These are phyloP conservation scores for Osmerus mordax DNA, from an alignment of 2,113 vertebrate genomes.

Conservation along the genomic window DNA sequence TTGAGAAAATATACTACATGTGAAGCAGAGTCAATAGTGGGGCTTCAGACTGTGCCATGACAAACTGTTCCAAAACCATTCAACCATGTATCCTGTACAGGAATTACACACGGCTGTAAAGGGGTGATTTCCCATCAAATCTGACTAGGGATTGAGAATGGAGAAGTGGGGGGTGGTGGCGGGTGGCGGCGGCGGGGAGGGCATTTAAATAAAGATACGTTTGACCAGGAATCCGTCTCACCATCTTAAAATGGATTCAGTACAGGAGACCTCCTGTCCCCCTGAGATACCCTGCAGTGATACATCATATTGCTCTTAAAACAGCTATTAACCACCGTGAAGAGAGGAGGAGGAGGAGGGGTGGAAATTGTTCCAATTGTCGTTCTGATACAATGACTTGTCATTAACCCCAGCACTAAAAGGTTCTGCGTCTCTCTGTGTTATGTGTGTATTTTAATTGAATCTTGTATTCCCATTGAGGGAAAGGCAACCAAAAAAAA, in stretches of 20 bases:
- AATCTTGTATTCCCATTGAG: constrained; percentile 54
- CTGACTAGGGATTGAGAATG: not conserved
- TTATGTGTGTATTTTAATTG: constrained; percentile 56
- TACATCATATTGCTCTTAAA: constrained; percentile 71
- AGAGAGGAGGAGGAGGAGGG: constrained; percentile 31
- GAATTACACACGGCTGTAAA: constrained; percentile 32
- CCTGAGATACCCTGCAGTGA: constrained; percentile 62
- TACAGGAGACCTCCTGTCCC: constrained; percentile 50
- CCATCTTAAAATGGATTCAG: constrained; percentile 56
- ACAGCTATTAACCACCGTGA: constrained; percentile 65
- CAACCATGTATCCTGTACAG: constrained; percentile 20
- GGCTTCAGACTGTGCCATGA: not conserved
- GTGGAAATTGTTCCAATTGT: constrained; percentile 55
- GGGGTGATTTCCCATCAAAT: constrained; percentile 53
- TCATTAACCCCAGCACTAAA: constrained; percentile 64
- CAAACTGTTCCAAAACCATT: constrained; percentile 9
- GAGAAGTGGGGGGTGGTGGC: too few species aligned
- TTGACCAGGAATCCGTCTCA: constrained; percentile 47
- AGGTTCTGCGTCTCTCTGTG: constrained; percentile 53
- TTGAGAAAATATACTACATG: not conserved
- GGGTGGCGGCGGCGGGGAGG: too few species aligned
- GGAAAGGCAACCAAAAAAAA: constrained; percentile 15
- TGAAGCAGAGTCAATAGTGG: not conserved
- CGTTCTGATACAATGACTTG: constrained; percentile 68
- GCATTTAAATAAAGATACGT: constrained; percentile 38